Evolutionary conservation across 2,797 vertebrate species (phyloP), one percentile per base, ranked within the genome.

Genomic region (Cossypha niveicapilla): DNA sequence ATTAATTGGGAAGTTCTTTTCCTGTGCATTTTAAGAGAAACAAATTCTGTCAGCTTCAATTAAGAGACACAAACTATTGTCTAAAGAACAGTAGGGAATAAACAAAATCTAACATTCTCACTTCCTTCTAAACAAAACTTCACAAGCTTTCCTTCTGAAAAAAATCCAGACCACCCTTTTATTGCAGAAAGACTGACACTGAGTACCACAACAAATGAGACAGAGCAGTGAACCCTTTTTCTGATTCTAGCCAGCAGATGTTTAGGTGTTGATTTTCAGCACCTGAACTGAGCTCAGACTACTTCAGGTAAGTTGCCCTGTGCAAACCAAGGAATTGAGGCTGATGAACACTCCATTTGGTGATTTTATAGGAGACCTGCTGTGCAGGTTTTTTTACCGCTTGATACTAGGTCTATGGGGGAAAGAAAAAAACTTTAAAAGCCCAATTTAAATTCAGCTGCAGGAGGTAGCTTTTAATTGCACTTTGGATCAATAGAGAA

Each of bases 381-480:
- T 75, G 41, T 30, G 37, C 60, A 84, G 51, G 25, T 30, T 86
- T 92, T 92, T 92, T 84, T 87, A 50, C 85, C 79, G 72, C 76
- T 92, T 66, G 37, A 61, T 86, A 74, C 57, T 21, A 79, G 15
- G 21, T 61, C 67, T 7, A 0, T 23, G 37, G n/a, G 17, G 47
- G 34, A 86, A 95, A 88, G 21, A 65, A 37, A 84, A 76, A 78
- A 91, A 79, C 54, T 76, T 63, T 73, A 45, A 86, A 89, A 86
- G 47, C 47, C 25, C 75, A 78, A 84, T 96, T 72, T 85, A 93
- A 90, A 88, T 82, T 94, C 63, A 94, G 50, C 86, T 74, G 78
- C 67, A 91, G 93, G 88, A 90, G 88, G 74, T 76, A 87, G 80
- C 54, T 89, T 94, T 90, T 96, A 96, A 94, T 92, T 95, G 77